A percentile compares a stretch with the other conserved stretches of the same genome.
Conservation (phyloP, 2,888 invertebrate species). For the Sturmia bella region DNA sequence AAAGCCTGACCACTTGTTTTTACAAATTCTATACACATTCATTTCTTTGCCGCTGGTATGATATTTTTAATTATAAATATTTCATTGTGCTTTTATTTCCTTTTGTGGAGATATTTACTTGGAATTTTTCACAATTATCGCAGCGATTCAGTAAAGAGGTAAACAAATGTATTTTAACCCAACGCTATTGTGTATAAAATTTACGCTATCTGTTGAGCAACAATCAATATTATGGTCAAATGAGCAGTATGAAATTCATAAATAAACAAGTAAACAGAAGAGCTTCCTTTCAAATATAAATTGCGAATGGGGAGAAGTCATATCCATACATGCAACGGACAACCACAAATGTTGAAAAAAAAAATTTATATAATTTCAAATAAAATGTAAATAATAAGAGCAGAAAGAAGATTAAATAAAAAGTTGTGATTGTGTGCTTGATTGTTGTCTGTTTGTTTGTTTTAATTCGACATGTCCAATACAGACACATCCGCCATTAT, state of each 20-base stretch:
- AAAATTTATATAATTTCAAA: slow-evolving; percentile 42
- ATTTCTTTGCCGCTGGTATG: not conserved
- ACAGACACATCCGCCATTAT: slow-evolving; percentile 62
- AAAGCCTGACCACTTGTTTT: slow-evolving; percentile 12
- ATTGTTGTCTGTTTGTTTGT: not conserved
- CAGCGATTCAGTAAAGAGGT: not conserved
- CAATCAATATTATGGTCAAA: not conserved
- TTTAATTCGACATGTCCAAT: slow-evolving; percentile 73
- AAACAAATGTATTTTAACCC: slow-evolving; percentile 32
- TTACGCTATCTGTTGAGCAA: not conserved
- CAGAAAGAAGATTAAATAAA: not conserved
- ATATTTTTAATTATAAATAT: slow-evolving; percentile 13
- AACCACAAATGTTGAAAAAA: slow-evolving; percentile 14
- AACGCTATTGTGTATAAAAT: not conserved
- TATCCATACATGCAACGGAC: not conserved
- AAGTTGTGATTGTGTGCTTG: not conserved
- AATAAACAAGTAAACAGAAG: slow-evolving; percentile 20
- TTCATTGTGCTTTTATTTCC: slow-evolving; percentile 21
- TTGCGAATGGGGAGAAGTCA: not conserved
- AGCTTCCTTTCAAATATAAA: not conserved
- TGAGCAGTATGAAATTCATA: slow-evolving; percentile 11
- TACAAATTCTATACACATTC: slow-evolving; percentile 3
- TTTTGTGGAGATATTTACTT: not conserved
- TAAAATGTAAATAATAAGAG: slow-evolving; percentile 21
- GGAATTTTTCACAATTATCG: too few species aligned